Evolutionary conservation across 2,888 invertebrate genomes (phyloP).

Genomic region (Rhagophthalmus giganteus): DNA sequence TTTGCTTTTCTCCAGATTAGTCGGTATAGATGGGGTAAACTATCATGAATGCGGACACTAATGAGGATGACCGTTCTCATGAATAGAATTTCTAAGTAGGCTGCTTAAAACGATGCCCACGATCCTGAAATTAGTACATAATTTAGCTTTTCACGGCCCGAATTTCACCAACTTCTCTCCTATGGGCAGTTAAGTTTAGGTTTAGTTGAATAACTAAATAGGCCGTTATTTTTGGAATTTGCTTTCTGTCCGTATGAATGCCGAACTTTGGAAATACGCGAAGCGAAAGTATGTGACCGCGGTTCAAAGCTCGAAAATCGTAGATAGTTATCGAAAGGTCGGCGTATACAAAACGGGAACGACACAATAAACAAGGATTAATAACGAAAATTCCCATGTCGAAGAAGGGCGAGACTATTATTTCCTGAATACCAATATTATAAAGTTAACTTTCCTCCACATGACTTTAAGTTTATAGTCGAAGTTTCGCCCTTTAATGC

Average conservation of each 20-base stretch:
- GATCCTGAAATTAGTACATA: conserved; percentile 26
- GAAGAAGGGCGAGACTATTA: conserved; percentile 6
- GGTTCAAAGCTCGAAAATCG: no score
- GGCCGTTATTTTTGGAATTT: no score
- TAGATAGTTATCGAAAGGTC: no score
- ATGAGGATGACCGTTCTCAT: conserved; percentile 27
- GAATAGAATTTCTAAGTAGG: conserved; percentile 28
- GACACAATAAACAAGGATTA: background rate
- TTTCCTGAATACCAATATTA: conserved; percentile 10
- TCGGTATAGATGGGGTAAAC: conserved; percentile 14
- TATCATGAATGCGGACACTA: conserved; percentile 21
- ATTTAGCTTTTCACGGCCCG: conserved; percentile 20
- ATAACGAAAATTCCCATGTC: conserved; percentile 1
- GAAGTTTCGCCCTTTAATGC: conserved; percentile 8
- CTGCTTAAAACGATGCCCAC: conserved; percentile 27
- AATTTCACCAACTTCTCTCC: conserved; percentile 15
- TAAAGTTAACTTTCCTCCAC: conserved; percentile 18
- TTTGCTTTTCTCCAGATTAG: conserved; percentile 22
- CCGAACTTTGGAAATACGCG: no score
- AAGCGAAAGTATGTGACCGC: no score
- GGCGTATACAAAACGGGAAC: no score
- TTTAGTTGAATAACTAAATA: conserved; percentile 10
- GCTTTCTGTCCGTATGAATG: no score
- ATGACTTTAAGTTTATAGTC: conserved; percentile 16
- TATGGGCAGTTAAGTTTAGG: conserved; percentile 4